Conservation (phyloP, 2,888 invertebrate genomes). For the Leptodirus hochenwartii region DNA sequence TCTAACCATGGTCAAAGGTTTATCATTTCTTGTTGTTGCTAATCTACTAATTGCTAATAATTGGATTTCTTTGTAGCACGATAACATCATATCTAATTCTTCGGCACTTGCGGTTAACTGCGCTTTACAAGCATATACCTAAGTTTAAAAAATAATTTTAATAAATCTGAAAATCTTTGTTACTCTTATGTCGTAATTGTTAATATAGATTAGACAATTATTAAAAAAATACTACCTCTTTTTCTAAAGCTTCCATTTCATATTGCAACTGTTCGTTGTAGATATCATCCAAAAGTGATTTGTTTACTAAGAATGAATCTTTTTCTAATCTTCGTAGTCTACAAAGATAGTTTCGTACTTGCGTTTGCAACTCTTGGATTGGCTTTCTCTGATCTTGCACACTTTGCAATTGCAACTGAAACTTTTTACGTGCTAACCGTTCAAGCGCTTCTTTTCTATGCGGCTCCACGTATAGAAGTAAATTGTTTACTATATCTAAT, state of each 20-base stretch:
- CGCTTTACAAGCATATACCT: slow-evolving; percentile 81
- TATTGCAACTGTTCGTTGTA: slow-evolving; percentile 37
- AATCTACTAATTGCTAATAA: slow-evolving; percentile 37
- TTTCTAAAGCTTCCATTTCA: slow-evolving; percentile 54
- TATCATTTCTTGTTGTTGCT: slow-evolving; percentile 46
- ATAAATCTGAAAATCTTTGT: slow-evolving; percentile 7
- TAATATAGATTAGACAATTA: background rate
- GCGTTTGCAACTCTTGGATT: slow-evolving; percentile 79
- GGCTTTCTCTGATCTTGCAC: slow-evolving; percentile 83
- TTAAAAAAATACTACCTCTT: slow-evolving; percentile 30
- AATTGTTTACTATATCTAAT: slow-evolving; percentile 92
- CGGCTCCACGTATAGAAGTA: slow-evolving; percentile 91
- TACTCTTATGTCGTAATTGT: slow-evolving; percentile 2
- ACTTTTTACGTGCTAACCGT: slow-evolving; percentile 78
- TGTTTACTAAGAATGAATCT: slow-evolving; percentile 73
- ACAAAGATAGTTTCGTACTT: slow-evolving; percentile 56
- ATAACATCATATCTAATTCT: slow-evolving; percentile 88
- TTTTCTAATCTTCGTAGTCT: slow-evolving; percentile 74
- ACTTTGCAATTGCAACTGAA: slow-evolving; percentile 80
- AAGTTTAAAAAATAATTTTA: slow-evolving; percentile 9
- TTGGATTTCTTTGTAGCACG: slow-evolving; percentile 74
- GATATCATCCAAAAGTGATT: slow-evolving; percentile 53
- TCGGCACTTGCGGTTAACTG: slow-evolving; percentile 74
- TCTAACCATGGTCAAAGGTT: slow-evolving; percentile 59
- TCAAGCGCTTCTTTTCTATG: slow-evolving; percentile 82